These are phyloP conservation scores for Onchidella celtica DNA, from an alignment of 2,888 invertebrate species.

Conservation along the genomic window DNA sequence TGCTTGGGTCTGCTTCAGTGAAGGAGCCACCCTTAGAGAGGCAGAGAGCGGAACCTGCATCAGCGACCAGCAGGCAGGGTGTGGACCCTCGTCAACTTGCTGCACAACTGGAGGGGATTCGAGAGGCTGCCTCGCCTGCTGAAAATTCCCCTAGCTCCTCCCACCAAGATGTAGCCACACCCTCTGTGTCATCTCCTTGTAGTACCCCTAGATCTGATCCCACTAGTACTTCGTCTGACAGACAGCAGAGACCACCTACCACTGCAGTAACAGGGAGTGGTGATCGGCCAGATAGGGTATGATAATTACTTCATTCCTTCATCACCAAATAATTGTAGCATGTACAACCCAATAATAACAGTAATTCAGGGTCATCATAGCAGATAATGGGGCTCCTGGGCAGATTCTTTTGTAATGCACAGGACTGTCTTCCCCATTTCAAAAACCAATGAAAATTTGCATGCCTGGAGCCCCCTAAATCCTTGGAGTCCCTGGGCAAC, in stretches of 20 bases:
- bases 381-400: too few species aligned
- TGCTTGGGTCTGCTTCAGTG: conserved; percentile 49
- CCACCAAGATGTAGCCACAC: conserved; percentile 76
- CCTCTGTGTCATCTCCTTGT: conserved; percentile 74
- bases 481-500: too few species aligned
- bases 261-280: conserved; percentile 1
- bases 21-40: conserved; percentile 44
- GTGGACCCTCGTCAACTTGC: conserved; percentile 76
- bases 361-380: too few species aligned
- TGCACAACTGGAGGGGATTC: conserved; percentile 75
- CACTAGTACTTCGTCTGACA: conserved; percentile 70
- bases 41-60: conserved; percentile 24
- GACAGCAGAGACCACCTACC: conserved; percentile 56
- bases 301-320: too few species aligned
- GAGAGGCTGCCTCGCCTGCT: conserved; percentile 70
- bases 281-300: conserved; percentile 24
- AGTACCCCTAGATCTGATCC: conserved; percentile 76
- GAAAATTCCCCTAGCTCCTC: conserved; percentile 74
- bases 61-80: conserved; percentile 60
- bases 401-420: too few species aligned
- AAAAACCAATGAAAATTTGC: too few species aligned
- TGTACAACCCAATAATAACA: too few species aligned
- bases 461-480: too few species aligned
- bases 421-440: too few species aligned
- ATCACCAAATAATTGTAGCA: too few species aligned